Percentiles rank a stretch among this genome's conserved stretches.
Evolutionary conservation across 2,113 vertebrate genomes (phyloP).

Genomic region (Climacteris rufus): DNA sequence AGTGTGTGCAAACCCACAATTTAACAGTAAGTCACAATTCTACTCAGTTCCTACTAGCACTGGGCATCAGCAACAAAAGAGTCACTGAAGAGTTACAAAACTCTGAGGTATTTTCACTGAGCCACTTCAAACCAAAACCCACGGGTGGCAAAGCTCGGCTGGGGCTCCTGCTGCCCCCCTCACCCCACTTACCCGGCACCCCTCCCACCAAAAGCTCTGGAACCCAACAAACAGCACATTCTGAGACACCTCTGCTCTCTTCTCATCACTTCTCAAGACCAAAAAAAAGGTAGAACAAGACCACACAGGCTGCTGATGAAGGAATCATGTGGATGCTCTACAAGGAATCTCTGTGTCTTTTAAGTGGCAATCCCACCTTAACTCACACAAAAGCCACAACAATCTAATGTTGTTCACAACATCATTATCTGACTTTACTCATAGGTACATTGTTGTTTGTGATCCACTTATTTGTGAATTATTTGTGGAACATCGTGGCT

Average conservation of each 20-base stretch:
- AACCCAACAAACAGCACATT: not conserved
- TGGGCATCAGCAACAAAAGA: not conserved
- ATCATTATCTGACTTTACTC: not conserved
- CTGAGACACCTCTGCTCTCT: not conserved
- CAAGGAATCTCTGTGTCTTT: not conserved
- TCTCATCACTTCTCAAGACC: not conserved
- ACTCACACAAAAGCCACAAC: not conserved
- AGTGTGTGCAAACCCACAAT: not conserved
- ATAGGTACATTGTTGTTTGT: not conserved
- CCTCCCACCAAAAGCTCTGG: not conserved
- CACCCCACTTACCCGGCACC: not conserved
- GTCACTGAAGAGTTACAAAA: not conserved
- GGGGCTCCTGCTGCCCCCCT: accelerated
- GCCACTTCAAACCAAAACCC: not conserved
- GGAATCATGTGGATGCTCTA: not conserved
- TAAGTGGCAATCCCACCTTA: not conserved
- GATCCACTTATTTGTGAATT: too few species aligned
- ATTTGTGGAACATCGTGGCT: too few species aligned
- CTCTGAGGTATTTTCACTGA: not conserved
- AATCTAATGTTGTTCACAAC: not conserved
- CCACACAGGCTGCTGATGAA: accelerated
- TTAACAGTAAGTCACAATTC: not conserved
- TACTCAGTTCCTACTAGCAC: not conserved
- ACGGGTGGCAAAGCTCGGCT: not conserved
- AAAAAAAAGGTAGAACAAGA: not conserved